Evolutionary conservation across 2,797 vertebrate genomes (phyloP).

Genomic region (Liasis olivaceus): DNA sequence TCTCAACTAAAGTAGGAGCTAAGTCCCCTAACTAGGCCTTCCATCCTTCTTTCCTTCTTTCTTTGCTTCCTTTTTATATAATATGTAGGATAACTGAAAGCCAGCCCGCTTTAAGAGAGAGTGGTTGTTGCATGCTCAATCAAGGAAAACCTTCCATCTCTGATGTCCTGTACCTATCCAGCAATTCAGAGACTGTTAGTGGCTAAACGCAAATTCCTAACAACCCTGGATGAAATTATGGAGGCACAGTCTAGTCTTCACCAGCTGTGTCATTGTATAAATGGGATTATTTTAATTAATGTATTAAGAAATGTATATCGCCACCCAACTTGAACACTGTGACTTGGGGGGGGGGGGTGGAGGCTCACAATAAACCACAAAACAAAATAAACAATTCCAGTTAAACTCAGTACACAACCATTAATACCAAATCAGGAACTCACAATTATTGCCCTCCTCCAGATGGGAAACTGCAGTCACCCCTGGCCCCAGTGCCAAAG

Average conservation of each 20-base stretch:
- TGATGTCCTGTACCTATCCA: background rate
- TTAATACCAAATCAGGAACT: too few relatives aligned
- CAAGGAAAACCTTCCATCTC: too few relatives aligned
- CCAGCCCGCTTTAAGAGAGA: too few relatives aligned
- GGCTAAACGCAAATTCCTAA: background rate
- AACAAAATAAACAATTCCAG: too few relatives aligned
- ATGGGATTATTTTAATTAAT: background rate
- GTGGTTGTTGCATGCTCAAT: too few relatives aligned
- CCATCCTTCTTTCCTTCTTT: background rate
- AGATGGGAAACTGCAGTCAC: background rate
- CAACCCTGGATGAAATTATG: background rate
- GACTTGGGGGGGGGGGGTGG: background rate
- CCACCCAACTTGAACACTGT: background rate
- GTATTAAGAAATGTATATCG: background rate
- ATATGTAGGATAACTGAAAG: too few relatives aligned
- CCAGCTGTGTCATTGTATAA: background rate
- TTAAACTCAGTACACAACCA: too few relatives aligned
- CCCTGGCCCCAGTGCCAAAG: too few relatives aligned
- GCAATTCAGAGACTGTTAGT: background rate
- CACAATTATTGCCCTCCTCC: too few relatives aligned
- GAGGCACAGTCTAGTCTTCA: background rate
- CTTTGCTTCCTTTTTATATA: background rate
- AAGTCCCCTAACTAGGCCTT: background rate
- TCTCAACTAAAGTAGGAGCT: background rate
- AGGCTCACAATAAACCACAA: too few relatives aligned